Evolutionary conservation across 2,888 invertebrate species (phyloP), one percentile per base, ranked within the genome.

Genomic region (Caenorhabditis japonica): DNA sequence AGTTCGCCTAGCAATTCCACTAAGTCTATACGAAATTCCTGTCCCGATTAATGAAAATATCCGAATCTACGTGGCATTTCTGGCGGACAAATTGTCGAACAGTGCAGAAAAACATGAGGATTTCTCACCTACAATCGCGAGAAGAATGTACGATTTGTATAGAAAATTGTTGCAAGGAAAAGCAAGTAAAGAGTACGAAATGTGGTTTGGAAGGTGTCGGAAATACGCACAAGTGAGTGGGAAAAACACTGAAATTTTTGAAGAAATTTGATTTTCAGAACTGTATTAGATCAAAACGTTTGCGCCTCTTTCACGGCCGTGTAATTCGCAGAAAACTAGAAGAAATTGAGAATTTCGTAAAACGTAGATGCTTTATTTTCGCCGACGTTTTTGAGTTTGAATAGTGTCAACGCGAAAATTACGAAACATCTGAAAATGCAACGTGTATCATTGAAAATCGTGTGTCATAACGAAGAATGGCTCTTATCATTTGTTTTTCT

Each of bases 11-110:
- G 47, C 62, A 0, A 39, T 55, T 8, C 62, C 62, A 0, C 30
- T 62, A 1, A 27, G 36, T 19, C 15, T 62, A 2, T 46, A 53
- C 10, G 62, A 55, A 21, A 39, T 55, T 17, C 38, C 62, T 15
- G 39, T 62, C 41, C 62, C 62, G 33, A 30, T 10, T 3, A 13
- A 36, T 25, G 53, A 47, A 21, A 47, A 53, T 19, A 19, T 55
- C 7, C 52, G 55, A 39, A 47, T 62, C 33, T 41, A 62, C 39
- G 55, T 62, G 39, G 36, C 62, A 39, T 55, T 62, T 17, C 19
- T 39, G 3, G 30, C 36, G 4, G 21, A 17, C 1, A 27, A 55
- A 5, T 38, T 62, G 17, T 47, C 55, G 27, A 27, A 55, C 13
- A 38, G 3, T n/a, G 15, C n/a, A n/a, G n/a, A n/a, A 33, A 15